A percentile compares a stretch with the other conserved stretches of the same genome.
These are phyloP conservation scores for Heterocephalus glaber DNA, from an alignment of 2,113 vertebrate genomes.

Conservation along the genomic window DNA sequence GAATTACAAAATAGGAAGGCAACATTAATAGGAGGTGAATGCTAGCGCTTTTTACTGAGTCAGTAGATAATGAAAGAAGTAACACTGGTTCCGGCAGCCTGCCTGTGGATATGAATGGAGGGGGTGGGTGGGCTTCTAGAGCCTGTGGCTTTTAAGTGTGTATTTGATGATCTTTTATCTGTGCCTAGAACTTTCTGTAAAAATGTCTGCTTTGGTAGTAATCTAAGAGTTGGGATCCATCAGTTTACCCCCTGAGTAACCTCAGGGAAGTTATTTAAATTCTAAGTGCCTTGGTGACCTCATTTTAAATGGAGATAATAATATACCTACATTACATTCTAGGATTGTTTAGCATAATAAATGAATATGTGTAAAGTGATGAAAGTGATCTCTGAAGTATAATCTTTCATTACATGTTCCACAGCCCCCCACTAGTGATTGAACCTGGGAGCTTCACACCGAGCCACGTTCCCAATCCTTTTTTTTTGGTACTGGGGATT, in stretches of 20 bases:
- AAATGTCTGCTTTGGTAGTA: neutral
- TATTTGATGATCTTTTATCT: slow-evolving; percentile 14
- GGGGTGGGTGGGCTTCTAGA: neutral
- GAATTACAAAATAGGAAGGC: neutral
- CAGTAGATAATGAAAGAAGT: neutral
- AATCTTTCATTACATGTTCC: neutral
- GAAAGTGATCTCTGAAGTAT: slow-evolving; percentile 1
- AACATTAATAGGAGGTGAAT: neutral
- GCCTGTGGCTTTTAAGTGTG: neutral
- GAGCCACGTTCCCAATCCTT: neutral
- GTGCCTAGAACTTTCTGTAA: neutral
- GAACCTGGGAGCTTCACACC: neutral
- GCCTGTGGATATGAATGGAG: neutral
- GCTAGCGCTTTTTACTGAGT: neutral
- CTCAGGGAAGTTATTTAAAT: neutral
- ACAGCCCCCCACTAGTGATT: neutral
- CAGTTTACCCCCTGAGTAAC: neutral
- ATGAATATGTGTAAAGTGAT: neutral
- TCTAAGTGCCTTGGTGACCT: neutral
- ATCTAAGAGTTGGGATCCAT: neutral
- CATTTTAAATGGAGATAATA: slow-evolving; percentile 36
- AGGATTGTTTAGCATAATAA: neutral
- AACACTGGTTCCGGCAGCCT: neutral
- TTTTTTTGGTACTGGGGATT: too few relatives aligned
- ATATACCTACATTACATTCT: neutral